Base-by-base conservation (phyloP, 1,140 invertebrate species). In the Apis cerana region DNA sequence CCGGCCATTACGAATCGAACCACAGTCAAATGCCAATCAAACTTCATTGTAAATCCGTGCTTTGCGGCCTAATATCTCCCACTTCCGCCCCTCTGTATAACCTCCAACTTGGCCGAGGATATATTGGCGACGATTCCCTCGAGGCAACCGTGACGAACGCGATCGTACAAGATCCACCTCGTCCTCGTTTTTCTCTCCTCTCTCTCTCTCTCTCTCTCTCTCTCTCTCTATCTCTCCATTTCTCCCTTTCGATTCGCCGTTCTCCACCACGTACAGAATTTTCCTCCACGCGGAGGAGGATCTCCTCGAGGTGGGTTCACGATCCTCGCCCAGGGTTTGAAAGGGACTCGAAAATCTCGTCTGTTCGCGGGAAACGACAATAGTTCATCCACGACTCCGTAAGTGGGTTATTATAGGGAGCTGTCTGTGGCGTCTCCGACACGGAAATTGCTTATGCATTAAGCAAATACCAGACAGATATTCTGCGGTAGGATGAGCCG, bases 401-500 rank as follows among this genome's bases (percentile, higher is more conserved):
- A 93, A 92, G 92, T 93, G 91, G 90, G 89, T 93, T 92, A 92
- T 93, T 92, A 93, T 92, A 91, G 91, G 91, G 90, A 91, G 91
- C 88, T 91, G 89, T 92, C 89, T 92, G 90, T 88, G 88, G 85
- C 85, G 83, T 87, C 87, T 90, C 87, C 91, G 91, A 91, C 85
- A 85, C 90, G 92, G 92, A 93, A 93, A 93, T 92, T 93, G 92
- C 92, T 93, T 91, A 92, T 93, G 91, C 91, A 93, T 92, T 93
- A 92, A 92, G 92, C 90, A 92, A 93, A 93, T 92, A 92, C 88
- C 88, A 91, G 88, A 90, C 88, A 89, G 90, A 91, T 85, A 84
- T 84, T 59, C 83, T 27, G 72, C 43, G 58, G 65, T 52, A 70
- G 78, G 52, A 65, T 33, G 79, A 84, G 58, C 72, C 83, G 70